phyloP scores from a whole-genome alignment of 2,797 vertebrate species.

The Thripadectes ignobilis region DNA sequence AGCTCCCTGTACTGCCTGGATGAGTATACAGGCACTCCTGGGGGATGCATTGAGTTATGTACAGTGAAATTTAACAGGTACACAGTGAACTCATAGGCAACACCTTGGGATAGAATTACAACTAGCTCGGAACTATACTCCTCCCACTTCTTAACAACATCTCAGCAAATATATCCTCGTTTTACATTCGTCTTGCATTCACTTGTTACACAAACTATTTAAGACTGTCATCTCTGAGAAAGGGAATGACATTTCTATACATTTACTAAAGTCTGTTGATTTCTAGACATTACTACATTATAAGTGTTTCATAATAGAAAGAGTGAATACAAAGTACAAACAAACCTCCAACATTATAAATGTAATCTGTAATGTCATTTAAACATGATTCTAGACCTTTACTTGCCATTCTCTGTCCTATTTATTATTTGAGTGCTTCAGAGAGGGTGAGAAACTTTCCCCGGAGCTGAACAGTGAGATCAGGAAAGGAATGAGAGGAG shows the following conservation, averaged over 20 bases:
- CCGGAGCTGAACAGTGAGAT: neutral
- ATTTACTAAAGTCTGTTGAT: neutral
- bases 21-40: neutral
- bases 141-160: neutral
- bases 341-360: accelerated
- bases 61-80: neutral
- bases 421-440: neutral
- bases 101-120: neutral
- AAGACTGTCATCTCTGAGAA: neutral
- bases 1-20: neutral
- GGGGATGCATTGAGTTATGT: neutral
- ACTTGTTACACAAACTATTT: neutral
- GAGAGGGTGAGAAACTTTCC: neutral
- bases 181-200: neutral
- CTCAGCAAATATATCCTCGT: neutral
- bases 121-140: neutral
- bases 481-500: neutral
- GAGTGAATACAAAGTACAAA: neutral
- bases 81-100: neutral
- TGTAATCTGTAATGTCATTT: neutral
- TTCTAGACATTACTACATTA: neutral
- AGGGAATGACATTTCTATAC: neutral
- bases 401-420: neutral
- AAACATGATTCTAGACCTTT: neutral
- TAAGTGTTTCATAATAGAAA: neutral